Evolutionary conservation across 1,140 invertebrate species (phyloP), one percentile per base, ranked within the genome.

Genomic region (Parapsyche elsis): DNA sequence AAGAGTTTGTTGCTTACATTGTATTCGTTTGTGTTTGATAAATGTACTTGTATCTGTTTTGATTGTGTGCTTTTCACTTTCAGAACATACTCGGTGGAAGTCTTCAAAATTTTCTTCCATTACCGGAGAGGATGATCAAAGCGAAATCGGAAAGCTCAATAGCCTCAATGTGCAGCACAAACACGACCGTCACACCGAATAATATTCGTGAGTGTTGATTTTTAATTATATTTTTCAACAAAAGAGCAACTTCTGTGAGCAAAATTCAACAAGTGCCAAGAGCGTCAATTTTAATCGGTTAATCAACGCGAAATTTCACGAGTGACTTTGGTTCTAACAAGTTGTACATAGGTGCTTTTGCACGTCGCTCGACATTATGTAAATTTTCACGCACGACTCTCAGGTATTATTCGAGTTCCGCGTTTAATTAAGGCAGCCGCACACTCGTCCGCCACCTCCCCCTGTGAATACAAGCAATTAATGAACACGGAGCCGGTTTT

Each of bases 121-220:
- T 94, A 5, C 94, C 94, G 80, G 96, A 97, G 88, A 91, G 97
- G 67, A 90, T 99, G 71, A 96, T 99, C 57, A 99, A 99, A 88
- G 95, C 95, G 1, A 96, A 96, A 87, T 96, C 94, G 0, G 95
- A 96, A 86, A 94, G 94, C 79, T 92, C 92, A 14, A 89, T 95
- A 1, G 92, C 92, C 0, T 93, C 92, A 0, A 81, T 88, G 1
- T 89, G 88, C 77, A 89, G 88, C 44, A 91, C 92, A 49, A 87
- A 85, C 12, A 88, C 90, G 5, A 91, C 91, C 38, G 88, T 91
- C 76, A 90, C 90, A 16, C 87, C 89, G 12, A 88, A 87, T 5
- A 83, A 80, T 21, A 26, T 81, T 24, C 79, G 79, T 79, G 24
- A 81, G 73, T 70, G 26, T 38, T 38, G 1, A 4, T 38, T 38